These are phyloP conservation scores for Atta cephalotes DNA, from an alignment of 1,140 invertebrate species.

Conservation along the genomic window DNA sequence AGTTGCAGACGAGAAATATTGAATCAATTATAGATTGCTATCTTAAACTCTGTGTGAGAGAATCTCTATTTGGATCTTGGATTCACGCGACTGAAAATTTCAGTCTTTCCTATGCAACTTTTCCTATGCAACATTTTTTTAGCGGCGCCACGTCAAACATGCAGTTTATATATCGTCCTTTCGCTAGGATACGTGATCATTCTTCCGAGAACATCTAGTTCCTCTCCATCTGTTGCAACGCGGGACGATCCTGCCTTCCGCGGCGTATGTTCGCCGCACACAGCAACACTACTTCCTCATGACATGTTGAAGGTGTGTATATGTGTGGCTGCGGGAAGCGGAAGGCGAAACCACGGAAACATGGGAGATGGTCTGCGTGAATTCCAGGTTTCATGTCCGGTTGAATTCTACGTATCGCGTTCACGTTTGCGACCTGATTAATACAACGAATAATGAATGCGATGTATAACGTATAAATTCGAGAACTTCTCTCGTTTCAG, in stretches of 20 bases:
- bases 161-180: conserved; percentile 33
- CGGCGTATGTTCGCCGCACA: conserved; percentile 26
- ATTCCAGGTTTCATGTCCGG: conserved; percentile 44
- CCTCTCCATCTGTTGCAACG: conserved; percentile 56
- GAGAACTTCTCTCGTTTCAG: conserved; percentile 15
- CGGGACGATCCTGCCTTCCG: conserved; percentile 14
- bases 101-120: conserved; percentile 19
- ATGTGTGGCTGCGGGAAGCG: conserved; percentile 1
- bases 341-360: conserved; percentile 50
- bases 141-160: conserved; percentile 21
- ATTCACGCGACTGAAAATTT: conserved; percentile 4
- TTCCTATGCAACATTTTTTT: conserved; percentile 49
- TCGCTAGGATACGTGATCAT: conserved; percentile 39
- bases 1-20: too few relatives aligned
- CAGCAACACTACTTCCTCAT: conserved; percentile 43
- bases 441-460: conserved; percentile 50
- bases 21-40: too few relatives aligned
- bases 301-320: conserved; percentile 42
- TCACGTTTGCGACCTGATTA: conserved; percentile 44
- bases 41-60: too few relatives aligned
- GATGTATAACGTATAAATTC: not conserved
- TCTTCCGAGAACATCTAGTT: conserved; percentile 51
- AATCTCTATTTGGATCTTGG: too few relatives aligned
- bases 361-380: conserved; percentile 40
- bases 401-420: not conserved